Evolutionary conservation across 2,797 vertebrate genomes (phyloP), one percentile per base, ranked within the genome.

Genomic region (Mionectes olivaceus): DNA sequence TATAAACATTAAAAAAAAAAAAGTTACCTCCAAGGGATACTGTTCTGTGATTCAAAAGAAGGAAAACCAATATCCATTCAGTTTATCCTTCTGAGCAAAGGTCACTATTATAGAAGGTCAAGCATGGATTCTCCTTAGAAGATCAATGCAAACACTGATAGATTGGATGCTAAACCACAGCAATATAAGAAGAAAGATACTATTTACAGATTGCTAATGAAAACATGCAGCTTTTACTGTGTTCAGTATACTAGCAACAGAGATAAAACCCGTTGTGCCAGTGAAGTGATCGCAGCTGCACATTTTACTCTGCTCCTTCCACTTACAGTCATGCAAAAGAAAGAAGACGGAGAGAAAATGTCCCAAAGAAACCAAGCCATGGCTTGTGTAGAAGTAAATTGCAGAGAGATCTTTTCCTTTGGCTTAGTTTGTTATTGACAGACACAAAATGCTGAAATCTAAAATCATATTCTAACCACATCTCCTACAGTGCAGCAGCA

Each of bases 361-460:
- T 33, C 65, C 22, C 52, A 37, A 28, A 50, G 32, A 82, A 81
- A 53, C 33, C 8, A 78, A 64, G 33, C 19, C 17, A 39, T 0
- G 7, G 13, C 28, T 90, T 88, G 25, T 55, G 52, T 13, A 50
- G 76, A 78, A 86, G 52, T 80, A 81, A 81, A 67, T 61, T 89
- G 64, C 61, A 80, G 41, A 30, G 8, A 71, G n/a, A 53, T 75
- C 17, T 55, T 87, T 80, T 88, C 35, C 21, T 83, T 67, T 73
- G 39, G 14, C 37, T 86, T 78, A 35, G 37, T 79, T 87, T 59
- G 46, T 47, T 75, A 56, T 47, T 79, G 76, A 89, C 47, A 92
- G 69, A 41, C 79, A 79, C 43, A 81, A 88, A 95, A 86, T 49
- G 28, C 57, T 94, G 91, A 92, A 81, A 59, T 86, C 79, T 39